These are phyloP conservation scores for Pemphigus obesinymphae DNA, from an alignment of 1,140 invertebrate genomes.

Conservation along the genomic window DNA sequence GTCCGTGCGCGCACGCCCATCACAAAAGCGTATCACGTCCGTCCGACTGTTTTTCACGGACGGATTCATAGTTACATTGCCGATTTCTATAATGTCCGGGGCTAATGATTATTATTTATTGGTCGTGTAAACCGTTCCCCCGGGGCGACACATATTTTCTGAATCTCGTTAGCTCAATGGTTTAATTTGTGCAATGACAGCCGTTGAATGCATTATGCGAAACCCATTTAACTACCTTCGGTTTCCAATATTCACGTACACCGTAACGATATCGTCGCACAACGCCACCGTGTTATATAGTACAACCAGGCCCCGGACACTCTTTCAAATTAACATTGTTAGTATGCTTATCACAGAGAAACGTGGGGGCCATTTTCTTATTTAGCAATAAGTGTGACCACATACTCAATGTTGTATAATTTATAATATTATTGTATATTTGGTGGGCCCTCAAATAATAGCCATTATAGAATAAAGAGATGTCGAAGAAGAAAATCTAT, in stretches of 20 bases:
- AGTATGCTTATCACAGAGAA: too few species aligned
- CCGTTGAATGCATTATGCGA: slow-evolving; percentile 9
- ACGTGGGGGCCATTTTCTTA: too few species aligned
- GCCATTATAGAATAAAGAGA: too few species aligned
- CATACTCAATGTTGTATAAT: too few species aligned
- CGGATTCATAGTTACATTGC: slow-evolving; percentile 9
- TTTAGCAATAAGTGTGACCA: too few species aligned
- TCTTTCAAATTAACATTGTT: too few species aligned
- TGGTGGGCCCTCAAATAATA: too few species aligned
- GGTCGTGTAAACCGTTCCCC: slow-evolving; percentile 20
- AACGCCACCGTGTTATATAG: background rate
- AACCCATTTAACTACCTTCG: slow-evolving; percentile 23
- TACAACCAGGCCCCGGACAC: too few species aligned
- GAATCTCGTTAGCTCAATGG: slow-evolving; percentile 26
- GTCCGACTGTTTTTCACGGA: background rate
- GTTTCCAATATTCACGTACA: slow-evolving; percentile 22
- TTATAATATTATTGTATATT: too few species aligned
- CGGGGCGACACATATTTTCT: slow-evolving; percentile 30
- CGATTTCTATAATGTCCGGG: slow-evolving; percentile 26
- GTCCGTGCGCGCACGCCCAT: background rate
- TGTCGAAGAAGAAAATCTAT: too few species aligned
- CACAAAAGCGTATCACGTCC: slow-evolving; percentile 23
- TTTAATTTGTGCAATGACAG: slow-evolving; percentile 35
- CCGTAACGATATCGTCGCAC: background rate
- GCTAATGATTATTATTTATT: slow-evolving; percentile 39